These are phyloP conservation scores for Bettongia penicillata DNA, from an alignment of 2,113 vertebrate species.

Conservation along the genomic window DNA sequence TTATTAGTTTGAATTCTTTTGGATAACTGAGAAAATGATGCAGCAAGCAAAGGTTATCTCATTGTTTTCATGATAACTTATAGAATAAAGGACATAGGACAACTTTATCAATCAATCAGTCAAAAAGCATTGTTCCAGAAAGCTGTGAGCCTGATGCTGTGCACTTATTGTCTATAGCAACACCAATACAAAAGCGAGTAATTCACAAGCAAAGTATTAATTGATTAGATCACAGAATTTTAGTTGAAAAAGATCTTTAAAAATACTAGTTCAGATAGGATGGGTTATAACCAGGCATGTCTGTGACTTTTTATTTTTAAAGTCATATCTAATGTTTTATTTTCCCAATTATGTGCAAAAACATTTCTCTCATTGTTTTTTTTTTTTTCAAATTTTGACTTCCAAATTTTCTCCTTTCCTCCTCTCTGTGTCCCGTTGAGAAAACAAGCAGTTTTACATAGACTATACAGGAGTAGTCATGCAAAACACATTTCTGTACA, in stretches of 20 bases:
- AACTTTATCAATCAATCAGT: not conserved
- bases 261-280: not conserved
- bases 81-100: not conserved
- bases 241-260: not conserved
- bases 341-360: no score
- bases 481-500: no score
- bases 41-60: not conserved
- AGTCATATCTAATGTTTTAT: no score
- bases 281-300: not conserved
- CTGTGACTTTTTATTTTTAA: not conserved
- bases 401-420: no score
- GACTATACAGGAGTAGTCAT: no score
- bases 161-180: not conserved
- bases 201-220: not conserved
- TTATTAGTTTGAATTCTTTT: not conserved
- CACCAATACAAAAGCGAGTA: not conserved
- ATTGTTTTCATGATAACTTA: not conserved
- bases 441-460: no score
- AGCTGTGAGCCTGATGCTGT: not conserved
- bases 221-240: not conserved
- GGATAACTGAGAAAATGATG: not conserved
- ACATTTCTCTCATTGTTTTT: no score
- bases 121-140: not conserved
- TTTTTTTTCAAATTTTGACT: no score
- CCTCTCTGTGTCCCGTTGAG: no score